Conservation (phyloP, 2,888 invertebrate genomes). For the Hydropsyche betteni region DNA sequence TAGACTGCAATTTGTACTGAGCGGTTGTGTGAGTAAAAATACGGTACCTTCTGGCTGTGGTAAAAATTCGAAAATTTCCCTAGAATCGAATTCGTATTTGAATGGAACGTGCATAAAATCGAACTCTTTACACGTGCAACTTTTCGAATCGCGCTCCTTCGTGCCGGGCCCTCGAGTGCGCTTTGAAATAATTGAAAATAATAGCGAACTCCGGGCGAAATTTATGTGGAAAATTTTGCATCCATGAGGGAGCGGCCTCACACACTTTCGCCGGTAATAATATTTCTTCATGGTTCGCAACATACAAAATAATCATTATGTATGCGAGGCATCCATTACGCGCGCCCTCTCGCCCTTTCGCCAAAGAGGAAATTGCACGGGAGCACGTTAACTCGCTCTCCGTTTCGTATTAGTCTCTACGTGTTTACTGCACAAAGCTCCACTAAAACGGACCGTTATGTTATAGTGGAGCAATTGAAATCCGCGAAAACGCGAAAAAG, state of each 20-base stretch:
- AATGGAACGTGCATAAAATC: not conserved
- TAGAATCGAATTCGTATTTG: not conserved
- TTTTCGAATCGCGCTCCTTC: conserved; percentile 6
- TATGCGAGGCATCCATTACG: conserved; percentile 38
- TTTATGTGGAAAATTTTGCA: conserved; percentile 38
- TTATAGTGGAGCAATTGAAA: not conserved
- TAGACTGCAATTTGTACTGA: conserved; percentile 21
- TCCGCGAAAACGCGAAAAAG: not conserved
- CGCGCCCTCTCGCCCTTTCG: conserved; percentile 20
- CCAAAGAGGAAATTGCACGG: conserved; percentile 29
- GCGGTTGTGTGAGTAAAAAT: not conserved
- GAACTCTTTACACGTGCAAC: not conserved
- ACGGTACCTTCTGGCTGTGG: too few species aligned
- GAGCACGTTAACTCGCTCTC: conserved; percentile 30
- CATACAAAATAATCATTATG: conserved; percentile 38
- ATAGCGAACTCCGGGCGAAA: conserved; percentile 8
- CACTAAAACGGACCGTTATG: not conserved
- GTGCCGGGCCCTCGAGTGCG: not conserved
- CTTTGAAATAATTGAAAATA: conserved; percentile 36
- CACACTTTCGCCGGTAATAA: conserved; percentile 32
- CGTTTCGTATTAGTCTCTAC: not conserved
- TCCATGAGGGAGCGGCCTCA: conserved; percentile 9
- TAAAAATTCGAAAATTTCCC: not conserved
- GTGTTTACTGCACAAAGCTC: conserved; percentile 10
- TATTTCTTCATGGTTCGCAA: conserved; percentile 35